These are phyloP conservation scores for Ceratosolen solmsi DNA, from an alignment of 1,140 invertebrate genomes.

Conservation along the genomic window DNA sequence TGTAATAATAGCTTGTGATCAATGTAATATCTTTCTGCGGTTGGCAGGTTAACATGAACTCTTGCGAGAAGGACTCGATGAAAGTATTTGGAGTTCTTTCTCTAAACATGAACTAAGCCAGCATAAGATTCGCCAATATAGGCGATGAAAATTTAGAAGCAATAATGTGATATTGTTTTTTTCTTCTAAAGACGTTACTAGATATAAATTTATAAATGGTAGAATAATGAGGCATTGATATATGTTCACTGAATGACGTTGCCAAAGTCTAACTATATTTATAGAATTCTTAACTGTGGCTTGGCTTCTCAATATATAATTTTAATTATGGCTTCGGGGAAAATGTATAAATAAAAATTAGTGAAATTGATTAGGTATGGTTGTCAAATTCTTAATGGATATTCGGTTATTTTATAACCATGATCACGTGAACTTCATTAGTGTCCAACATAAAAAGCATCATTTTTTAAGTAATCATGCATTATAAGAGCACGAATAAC, in stretches of 20 bases:
- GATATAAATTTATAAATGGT: constrained; percentile 42
- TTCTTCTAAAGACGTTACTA: neutral
- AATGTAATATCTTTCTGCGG: too few species aligned
- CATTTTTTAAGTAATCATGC: too few species aligned
- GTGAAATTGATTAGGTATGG: neutral
- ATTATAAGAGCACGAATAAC: too few species aligned
- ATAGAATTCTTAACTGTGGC: neutral
- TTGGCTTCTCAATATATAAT: neutral
- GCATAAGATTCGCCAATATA: neutral
- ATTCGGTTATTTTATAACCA: too few species aligned
- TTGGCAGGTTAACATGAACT: too few species aligned
- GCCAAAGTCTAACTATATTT: constrained; percentile 14
- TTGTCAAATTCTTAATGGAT: neutral
- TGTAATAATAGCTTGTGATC: too few species aligned
- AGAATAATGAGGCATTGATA: constrained; percentile 16
- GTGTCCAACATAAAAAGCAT: too few species aligned
- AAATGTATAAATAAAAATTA: constrained; percentile 2
- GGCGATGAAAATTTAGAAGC: constrained; percentile 46
- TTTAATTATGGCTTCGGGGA: constrained; percentile 29
- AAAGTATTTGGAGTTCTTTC: too few species aligned
- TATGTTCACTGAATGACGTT: constrained; percentile 15
- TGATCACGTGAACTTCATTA: too few species aligned
- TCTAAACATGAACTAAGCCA: neutral
- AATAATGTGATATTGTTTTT: neutral
- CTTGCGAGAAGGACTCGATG: too few species aligned